Conservation (phyloP, 1,140 invertebrate genomes). For the Temnothorax curvispinosus region DNA sequence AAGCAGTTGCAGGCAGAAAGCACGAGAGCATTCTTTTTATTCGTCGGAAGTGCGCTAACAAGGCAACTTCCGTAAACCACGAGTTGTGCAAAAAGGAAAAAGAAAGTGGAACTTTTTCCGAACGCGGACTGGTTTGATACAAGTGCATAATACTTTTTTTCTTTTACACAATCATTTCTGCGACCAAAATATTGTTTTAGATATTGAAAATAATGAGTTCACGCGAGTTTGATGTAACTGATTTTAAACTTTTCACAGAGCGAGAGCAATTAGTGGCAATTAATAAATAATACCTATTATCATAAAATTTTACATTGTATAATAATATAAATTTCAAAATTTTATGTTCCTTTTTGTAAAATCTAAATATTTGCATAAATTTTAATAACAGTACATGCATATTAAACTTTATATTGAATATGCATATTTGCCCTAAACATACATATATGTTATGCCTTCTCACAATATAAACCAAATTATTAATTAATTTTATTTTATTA, state of each 20-base stretch:
- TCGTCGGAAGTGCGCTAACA: constrained; percentile 5
- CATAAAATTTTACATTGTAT: background rate
- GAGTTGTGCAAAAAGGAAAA: constrained; percentile 3
- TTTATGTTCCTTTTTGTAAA: background rate
- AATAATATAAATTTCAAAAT: background rate
- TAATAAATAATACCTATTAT: background rate
- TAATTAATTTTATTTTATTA: background rate
- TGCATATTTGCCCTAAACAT: too few relatives aligned
- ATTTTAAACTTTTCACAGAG: background rate
- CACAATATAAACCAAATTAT: background rate
- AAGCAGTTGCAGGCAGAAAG: background rate
- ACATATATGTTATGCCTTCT: background rate
- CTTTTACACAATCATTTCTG: background rate
- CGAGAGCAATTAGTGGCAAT: background rate
- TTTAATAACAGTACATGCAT: background rate
- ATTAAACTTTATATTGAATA: background rate
- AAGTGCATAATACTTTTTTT: background rate
- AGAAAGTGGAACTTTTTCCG: background rate
- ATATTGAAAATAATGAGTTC: background rate
- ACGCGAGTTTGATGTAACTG: background rate
- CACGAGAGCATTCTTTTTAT: background rate
- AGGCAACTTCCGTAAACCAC: constrained; percentile 9
- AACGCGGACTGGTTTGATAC: background rate
- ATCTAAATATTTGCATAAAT: background rate
- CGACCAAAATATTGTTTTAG: background rate